A percentile compares a stretch with the other conserved stretches of the same genome.
These are phyloP conservation scores for Ophion costatus DNA, from an alignment of 2,888 invertebrate genomes.

Conservation along the genomic window DNA sequence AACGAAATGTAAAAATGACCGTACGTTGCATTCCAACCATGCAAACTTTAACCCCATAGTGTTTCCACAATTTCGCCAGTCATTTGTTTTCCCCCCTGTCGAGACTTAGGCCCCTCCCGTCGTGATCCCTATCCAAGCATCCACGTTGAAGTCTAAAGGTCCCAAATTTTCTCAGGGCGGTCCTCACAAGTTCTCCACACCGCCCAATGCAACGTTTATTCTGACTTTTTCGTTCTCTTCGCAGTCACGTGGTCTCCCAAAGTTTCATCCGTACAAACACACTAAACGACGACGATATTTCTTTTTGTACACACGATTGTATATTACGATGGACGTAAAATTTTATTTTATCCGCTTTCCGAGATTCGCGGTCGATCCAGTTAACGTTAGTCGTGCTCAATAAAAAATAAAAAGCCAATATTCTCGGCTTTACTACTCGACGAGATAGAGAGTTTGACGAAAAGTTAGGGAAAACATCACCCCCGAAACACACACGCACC, in stretches of 20 bases:
- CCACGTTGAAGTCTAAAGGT: too few species aligned
- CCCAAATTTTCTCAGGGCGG: too few species aligned
- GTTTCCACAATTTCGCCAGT: too few species aligned
- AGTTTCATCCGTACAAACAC: not conserved
- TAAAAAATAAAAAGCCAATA: slow-evolving; percentile 42
- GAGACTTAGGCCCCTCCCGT: too few species aligned
- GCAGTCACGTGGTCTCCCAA: not conserved
- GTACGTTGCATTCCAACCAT: too few species aligned
- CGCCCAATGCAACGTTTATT: too few species aligned
- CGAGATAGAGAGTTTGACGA: slow-evolving; percentile 62
- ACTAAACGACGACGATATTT: slow-evolving; percentile 2
- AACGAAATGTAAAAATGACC: too few species aligned
- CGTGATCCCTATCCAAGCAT: too few species aligned
- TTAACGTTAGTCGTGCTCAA: slow-evolving; percentile 28
- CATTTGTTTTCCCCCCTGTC: too few species aligned
- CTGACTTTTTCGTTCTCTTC: not conserved
- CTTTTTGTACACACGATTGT: not conserved
- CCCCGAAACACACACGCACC: not conserved
- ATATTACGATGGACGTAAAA: slow-evolving; percentile 23
- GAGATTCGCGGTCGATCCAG: slow-evolving; percentile 13
- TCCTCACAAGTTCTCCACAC: too few species aligned
- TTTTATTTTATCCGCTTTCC: slow-evolving; percentile 35
- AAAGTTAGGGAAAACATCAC: slow-evolving; percentile 68
- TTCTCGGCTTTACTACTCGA: slow-evolving; percentile 61
- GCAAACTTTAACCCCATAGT: too few species aligned